Conservation (phyloP, 2,888 invertebrate species). For the Sthenelais limicola region DNA sequence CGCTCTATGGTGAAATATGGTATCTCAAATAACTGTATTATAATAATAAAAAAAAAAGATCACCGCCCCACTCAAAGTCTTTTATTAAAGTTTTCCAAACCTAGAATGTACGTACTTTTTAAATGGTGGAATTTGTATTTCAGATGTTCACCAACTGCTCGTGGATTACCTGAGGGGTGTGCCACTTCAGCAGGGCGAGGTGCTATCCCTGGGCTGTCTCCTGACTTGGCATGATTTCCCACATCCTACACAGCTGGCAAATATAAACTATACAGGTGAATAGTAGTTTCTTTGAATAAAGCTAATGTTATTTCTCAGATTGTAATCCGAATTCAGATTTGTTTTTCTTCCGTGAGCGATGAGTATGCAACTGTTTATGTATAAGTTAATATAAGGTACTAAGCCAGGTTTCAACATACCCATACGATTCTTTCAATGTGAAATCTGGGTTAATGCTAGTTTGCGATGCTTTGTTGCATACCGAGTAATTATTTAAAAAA, state of each 20-base stretch:
- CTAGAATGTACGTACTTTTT: too few relatives aligned
- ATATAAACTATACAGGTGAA: slow-evolving; percentile 32
- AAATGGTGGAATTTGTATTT: too few relatives aligned
- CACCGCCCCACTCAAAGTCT: too few relatives aligned
- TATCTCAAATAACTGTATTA: too few relatives aligned
- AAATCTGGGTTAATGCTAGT: too few relatives aligned
- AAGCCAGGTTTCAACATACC: too few relatives aligned
- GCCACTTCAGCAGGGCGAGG: background rate
- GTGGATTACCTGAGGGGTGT: slow-evolving; percentile 41
- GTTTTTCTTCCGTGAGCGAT: background rate
- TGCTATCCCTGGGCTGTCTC: slow-evolving; percentile 42
- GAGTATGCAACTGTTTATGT: background rate
- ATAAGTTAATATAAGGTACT: background rate
- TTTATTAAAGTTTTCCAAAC: too few relatives aligned
- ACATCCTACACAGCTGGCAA: slow-evolving; percentile 42
- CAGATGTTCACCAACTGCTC: slow-evolving; percentile 27
- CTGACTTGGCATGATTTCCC: slow-evolving; percentile 49
- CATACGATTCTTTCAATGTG: too few relatives aligned
- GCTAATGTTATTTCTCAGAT: background rate
- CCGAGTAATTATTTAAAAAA: too few relatives aligned
- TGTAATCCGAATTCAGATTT: background rate
- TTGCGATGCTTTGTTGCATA: too few relatives aligned
- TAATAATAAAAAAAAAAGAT: too few relatives aligned
- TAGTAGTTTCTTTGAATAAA: background rate
- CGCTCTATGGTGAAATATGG: too few relatives aligned